Base-by-base conservation (phyloP, 2,888 invertebrate species). In the Sisyra nigra region DNA sequence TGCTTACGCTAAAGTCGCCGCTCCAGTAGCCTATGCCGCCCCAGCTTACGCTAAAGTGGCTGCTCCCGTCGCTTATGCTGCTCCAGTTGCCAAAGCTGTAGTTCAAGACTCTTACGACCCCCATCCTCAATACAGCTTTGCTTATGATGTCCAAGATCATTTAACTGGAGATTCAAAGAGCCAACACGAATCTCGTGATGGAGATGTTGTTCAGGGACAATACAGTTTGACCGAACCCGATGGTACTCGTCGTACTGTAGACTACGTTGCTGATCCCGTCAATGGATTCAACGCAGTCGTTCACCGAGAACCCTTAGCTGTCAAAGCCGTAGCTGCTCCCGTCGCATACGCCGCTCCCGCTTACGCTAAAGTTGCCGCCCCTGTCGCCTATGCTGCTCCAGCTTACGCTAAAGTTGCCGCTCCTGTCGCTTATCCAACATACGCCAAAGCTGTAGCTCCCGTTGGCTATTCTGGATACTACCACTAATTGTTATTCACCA, bases 81-180 rank as follows among this genome's bases (percentile, higher is more conserved):
- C 54, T 11, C 54, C 57, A 37, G 58, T 57, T 30, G 58, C 57
- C 31, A 31, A 46, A 32, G 49, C 49, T 53, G 57, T 57, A n/a
- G 54, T 61, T 13, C 59, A 60, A 29, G 51, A 60, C 17, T 54
- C 55, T 18, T 56, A 54, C 44, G 49, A 53, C 19, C 50, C 54
- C 5, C 54, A 55, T 31, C 34, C 45, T 6, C 65, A 67, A 44
- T 68, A 68, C 51, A 65, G 61, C 46, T 68, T 65, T 49, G 63
- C 65, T 2, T 69, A 68, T 50, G 56, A 61, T 41, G 55, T 66
- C 60, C 71, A 63, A 61, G 76, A 70, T 65, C 76, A 61, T 2
- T 53, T 56, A 2, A 67, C 68, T 1, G 67, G 68, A 30, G 68
- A 68, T 49, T 56, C 57, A 10, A 67, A 67, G 51, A 65, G 62